Percentiles rank a stretch among this genome's conserved stretches.
phyloP scores from a whole-genome alignment of 2,888 invertebrate genomes.

The Poecilobothrus nobilitatus region DNA sequence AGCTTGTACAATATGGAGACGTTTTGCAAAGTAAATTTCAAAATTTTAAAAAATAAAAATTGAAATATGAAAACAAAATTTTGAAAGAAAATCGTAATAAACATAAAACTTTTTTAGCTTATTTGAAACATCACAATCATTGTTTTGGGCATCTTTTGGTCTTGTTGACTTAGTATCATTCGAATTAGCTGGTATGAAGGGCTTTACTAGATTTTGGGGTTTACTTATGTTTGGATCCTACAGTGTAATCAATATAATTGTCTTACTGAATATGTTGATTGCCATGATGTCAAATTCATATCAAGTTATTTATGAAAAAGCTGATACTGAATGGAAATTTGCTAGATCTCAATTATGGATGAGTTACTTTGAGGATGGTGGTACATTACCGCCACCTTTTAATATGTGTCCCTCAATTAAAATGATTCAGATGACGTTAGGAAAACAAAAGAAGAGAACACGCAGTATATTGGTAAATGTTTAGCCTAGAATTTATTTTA shows the following conservation, averaged over 20 bases:
- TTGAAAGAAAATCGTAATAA: not conserved
- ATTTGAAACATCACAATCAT: conserved; percentile 93
- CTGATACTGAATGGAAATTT: conserved; percentile 96
- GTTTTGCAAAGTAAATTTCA: conserved; percentile 70
- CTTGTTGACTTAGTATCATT: conserved; percentile 90
- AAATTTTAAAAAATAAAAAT: not conserved
- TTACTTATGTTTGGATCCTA: conserved; percentile 96
- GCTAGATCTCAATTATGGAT: conserved; percentile 94
- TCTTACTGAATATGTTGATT: conserved; percentile 92
- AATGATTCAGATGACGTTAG: conserved; percentile 49
- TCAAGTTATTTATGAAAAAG: conserved; percentile 91
- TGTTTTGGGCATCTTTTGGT: conserved; percentile 98
- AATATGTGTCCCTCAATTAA: conserved; percentile 87
- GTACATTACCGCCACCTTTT: conserved; percentile 89
- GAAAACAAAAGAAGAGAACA: conserved; percentile 45
- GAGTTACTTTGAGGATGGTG: conserved; percentile 90
- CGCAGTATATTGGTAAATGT: conserved; percentile 54
- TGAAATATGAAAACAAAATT: too few relatives aligned
- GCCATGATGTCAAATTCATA: conserved; percentile 99
- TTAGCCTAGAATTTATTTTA: not conserved
- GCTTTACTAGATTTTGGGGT: conserved; percentile 94
- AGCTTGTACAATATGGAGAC: conserved; percentile 76
- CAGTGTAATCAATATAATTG: conserved; percentile 94
- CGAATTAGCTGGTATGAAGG: conserved; percentile 89
- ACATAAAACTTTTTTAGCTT: conserved; percentile 54